phyloP scores from a whole-genome alignment of 2,113 vertebrate genomes.

The Hemicordylus capensis region DNA sequence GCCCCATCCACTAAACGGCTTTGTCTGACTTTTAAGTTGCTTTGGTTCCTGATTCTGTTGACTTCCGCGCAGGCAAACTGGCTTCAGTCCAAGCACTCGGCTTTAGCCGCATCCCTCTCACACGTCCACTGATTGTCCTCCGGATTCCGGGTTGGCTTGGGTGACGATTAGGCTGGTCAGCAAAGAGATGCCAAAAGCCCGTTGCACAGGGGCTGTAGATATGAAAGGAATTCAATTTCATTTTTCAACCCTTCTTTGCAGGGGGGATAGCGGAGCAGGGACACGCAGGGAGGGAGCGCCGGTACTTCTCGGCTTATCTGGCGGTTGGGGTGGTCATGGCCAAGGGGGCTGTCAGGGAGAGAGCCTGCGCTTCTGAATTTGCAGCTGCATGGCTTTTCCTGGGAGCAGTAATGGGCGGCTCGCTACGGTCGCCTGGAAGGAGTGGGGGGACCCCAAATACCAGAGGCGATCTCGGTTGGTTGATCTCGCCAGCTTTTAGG shows the following conservation, averaged over 20 bases:
- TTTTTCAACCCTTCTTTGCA: not conserved
- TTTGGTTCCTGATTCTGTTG: not conserved
- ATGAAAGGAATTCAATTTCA: not conserved
- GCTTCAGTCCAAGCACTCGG: not conserved
- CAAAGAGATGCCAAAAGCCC: not conserved
- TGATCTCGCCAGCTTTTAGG: accelerated
- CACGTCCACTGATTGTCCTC: not conserved
- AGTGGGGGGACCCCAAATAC: accelerated
- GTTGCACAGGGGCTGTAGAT: not conserved
- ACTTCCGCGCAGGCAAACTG: not conserved
- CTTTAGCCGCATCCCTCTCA: not conserved
- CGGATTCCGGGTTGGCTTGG: too few species aligned
- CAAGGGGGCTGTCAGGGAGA: too few species aligned
- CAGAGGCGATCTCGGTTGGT: too few species aligned
- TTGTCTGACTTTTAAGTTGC: not conserved
- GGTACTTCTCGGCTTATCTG: too few species aligned
- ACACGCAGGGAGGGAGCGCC: not conserved
- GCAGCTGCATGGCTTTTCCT: too few species aligned
- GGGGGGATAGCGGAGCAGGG: not conserved
- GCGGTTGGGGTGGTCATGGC: too few species aligned
- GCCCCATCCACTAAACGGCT: not conserved
- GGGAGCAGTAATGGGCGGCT: not conserved
- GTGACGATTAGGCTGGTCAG: not conserved
- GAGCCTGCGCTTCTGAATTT: too few species aligned
- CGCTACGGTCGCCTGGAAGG: accelerated